These are phyloP conservation scores for Cephonodes hylas DNA, from an alignment of 2,888 invertebrate species.

Conservation along the genomic window DNA sequence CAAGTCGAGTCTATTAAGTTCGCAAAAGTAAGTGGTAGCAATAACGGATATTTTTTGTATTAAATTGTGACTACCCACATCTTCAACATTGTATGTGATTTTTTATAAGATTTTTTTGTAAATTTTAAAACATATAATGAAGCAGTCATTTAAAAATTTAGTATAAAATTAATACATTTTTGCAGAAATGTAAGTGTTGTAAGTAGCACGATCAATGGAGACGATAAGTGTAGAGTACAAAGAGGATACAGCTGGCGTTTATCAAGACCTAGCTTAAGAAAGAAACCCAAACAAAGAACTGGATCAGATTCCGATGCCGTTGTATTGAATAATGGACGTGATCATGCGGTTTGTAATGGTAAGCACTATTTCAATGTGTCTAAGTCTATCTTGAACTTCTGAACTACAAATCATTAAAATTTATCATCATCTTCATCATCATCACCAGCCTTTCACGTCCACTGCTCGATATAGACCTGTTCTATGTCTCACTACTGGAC, in stretches of 20 bases:
- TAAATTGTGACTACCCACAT: too few relatives aligned
- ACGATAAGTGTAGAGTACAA: conserved; percentile 81
- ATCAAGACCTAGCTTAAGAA: conserved; percentile 86
- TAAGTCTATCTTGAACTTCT: too few relatives aligned
- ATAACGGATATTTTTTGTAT: background rate
- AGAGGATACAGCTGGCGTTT: conserved; percentile 89
- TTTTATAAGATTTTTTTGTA: too few relatives aligned
- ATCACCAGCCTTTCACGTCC: too few relatives aligned
- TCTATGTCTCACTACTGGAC: too few relatives aligned
- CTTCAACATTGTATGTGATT: too few relatives aligned
- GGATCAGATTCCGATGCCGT: conserved; percentile 82
- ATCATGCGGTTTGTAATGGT: conserved; percentile 89
- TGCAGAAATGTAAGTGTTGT: conserved; percentile 61
- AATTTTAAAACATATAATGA: too few relatives aligned
- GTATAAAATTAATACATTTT: conserved; percentile 11
- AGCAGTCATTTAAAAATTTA: background rate
- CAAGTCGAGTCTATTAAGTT: conserved; percentile 72
- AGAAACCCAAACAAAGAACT: conserved; percentile 81
- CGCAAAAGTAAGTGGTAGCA: conserved; percentile 65
- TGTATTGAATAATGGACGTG: conserved; percentile 86
- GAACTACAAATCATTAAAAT: too few relatives aligned
- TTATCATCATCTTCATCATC: too few relatives aligned
- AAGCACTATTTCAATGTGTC: conserved; percentile 38
- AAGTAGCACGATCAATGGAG: conserved; percentile 49
- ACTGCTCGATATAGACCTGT: too few relatives aligned